Evolutionary conservation across 2,888 invertebrate genomes (phyloP), one percentile per base, ranked within the genome.

Genomic region (Ophioninae sp.): DNA sequence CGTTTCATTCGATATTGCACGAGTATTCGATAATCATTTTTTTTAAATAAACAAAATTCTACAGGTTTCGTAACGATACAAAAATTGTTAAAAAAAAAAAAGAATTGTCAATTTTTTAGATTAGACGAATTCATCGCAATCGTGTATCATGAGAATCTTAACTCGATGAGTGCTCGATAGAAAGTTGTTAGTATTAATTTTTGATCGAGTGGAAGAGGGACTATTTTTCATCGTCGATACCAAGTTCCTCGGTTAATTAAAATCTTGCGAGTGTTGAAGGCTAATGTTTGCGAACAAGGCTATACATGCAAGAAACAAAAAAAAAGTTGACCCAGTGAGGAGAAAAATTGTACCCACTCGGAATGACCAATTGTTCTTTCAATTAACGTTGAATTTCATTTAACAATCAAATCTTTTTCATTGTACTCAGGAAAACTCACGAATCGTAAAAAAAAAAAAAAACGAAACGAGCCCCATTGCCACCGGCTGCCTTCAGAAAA

Each of bases 381-480:
- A 20, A 39, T 10, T 41, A 44, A 39, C 23, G 44, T 37, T 20
- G 23, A 50, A n/a, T 64, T 65, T 50, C 41, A 44, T 62, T 64
- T 2, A 23, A 57, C 57, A 61, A 80, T 74, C 7, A 56, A 83
- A 83, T 5, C 39, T 7, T 76, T 39, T 65, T 50, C 21, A 62
- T 76, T 56, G 68, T 8, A 44, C 21, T 61, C 88, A 88, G 86
- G 3, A 85, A 87, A 85, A 89, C 68, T 70, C 80, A 85, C 79
- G 78, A 79, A 57, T 56, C 39, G 41, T 69, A 41, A 57, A 50
- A 39, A 50, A 39, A 77, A 13, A 50, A 50, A 50, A 17, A 59
- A 59, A 50, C 72, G 57, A 65, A 73, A 68, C 72, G 61, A 68
- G 68, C 57, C 21, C 72, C 17, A n/a, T 67, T 44, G n/a, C 10